phyloP scores from a whole-genome alignment of 2,888 invertebrate species.

The Tipula helvola region DNA sequence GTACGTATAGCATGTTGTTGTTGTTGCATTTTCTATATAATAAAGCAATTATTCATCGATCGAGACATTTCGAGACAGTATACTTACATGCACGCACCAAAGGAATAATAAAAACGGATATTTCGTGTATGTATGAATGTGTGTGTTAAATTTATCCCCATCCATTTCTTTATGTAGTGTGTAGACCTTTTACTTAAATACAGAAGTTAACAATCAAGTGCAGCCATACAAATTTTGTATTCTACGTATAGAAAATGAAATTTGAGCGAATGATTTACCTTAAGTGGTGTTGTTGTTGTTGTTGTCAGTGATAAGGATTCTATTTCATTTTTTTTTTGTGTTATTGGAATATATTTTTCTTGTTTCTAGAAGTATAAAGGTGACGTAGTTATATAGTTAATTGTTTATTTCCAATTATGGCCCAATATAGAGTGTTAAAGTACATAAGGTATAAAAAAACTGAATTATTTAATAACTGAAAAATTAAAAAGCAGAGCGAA shows the following conservation, averaged over 20 bases:
- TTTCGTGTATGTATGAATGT: not conserved
- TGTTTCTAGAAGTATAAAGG: not conserved
- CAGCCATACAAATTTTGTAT: not conserved
- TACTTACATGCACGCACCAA: not conserved
- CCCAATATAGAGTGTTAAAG: no score
- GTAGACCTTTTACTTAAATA: not conserved
- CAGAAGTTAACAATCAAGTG: constrained; percentile 4
- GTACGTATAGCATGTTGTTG: not conserved
- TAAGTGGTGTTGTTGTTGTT: not conserved
- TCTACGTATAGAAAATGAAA: not conserved
- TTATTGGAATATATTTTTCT: not conserved
- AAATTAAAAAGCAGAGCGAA: no score
- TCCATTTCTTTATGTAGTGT: not conserved
- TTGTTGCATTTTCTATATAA: not conserved
- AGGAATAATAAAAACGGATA: not conserved
- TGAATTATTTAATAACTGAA: no score
- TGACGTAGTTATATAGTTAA: no score
- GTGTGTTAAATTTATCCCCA: not conserved
- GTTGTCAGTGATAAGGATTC: not conserved
- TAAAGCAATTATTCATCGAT: not conserved
- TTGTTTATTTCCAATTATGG: no score
- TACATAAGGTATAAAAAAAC: no score
- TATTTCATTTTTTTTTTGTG: not conserved
- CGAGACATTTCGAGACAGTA: not conserved
- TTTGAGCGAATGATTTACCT: not conserved